phyloP scores from a whole-genome alignment of 2,888 invertebrate species.

The Axea sp. region DNA sequence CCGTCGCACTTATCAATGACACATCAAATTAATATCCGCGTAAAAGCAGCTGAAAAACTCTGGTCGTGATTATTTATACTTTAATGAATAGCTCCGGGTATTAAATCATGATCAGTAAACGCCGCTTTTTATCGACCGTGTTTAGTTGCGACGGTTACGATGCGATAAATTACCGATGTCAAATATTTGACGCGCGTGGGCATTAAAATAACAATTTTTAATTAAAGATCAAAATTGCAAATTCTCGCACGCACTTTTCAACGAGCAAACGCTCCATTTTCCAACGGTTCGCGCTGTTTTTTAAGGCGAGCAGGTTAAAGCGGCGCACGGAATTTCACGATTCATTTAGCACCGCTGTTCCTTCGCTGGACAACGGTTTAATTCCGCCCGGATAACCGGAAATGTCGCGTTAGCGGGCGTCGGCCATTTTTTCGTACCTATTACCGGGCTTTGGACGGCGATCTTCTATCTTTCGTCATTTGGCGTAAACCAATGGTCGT shows the following conservation, averaged over 20 bases:
- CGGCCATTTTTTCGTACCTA: constrained; percentile 20
- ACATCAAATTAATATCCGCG: too few relatives aligned
- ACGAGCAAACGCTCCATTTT: constrained; percentile 68
- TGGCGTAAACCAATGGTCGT: background rate
- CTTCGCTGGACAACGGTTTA: constrained; percentile 67
- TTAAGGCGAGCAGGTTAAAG: constrained; percentile 29
- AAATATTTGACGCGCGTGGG: constrained; percentile 21
- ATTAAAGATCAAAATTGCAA: constrained; percentile 67
- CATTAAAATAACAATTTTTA: constrained; percentile 65
- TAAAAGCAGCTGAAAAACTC: too few relatives aligned
- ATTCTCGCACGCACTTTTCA: constrained; percentile 69
- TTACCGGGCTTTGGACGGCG: constrained; percentile 19
- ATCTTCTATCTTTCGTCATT: constrained; percentile 30
- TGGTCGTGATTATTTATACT: too few relatives aligned
- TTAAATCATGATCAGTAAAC: constrained; percentile 4
- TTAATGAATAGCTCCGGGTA: too few relatives aligned
- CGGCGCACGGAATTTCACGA: constrained; percentile 68
- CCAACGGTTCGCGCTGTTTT: constrained; percentile 66
- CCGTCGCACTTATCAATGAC: too few relatives aligned
- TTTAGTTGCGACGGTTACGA: constrained; percentile 15
- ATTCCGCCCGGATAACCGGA: constrained; percentile 70
- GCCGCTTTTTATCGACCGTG: constrained; percentile 7
- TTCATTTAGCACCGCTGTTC: constrained; percentile 68
- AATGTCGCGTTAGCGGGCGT: constrained; percentile 62
- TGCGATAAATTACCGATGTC: constrained; percentile 11